phyloP scores from a whole-genome alignment of 1,140 invertebrate species.

The Portunus trituberculatus region DNA sequence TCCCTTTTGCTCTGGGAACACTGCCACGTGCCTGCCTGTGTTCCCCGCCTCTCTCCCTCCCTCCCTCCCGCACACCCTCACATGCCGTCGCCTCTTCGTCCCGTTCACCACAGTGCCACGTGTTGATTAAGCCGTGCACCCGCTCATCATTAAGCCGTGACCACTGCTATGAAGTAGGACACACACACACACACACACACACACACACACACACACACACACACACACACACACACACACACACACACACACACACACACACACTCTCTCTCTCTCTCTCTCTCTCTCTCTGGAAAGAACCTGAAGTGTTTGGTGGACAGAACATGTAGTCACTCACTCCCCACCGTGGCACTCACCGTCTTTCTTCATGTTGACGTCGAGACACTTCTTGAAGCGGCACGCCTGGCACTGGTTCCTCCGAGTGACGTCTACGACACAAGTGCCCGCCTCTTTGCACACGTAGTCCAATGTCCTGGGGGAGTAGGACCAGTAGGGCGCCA shows the following conservation, averaged over 20 bases:
- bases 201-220: too few relatives aligned
- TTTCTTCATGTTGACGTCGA: constrained; percentile 96
- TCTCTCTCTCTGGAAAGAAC: too few relatives aligned
- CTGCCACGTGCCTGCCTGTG: constrained; percentile 21
- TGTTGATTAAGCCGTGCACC: background rate
- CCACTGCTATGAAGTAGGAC: too few relatives aligned
- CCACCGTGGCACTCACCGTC: constrained; percentile 86
- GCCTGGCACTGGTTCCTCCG: constrained; percentile 97
- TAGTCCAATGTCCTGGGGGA: constrained; percentile 90
- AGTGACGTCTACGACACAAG: constrained; percentile 94
- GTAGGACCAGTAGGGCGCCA: constrained; percentile 2
- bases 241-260: too few relatives aligned
- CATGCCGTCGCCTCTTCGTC: background rate
- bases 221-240: too few relatives aligned
- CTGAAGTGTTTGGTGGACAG: too few relatives aligned
- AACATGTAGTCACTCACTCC: too few relatives aligned
- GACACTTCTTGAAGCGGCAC: constrained; percentile 95
- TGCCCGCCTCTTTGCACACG: constrained; percentile 94
- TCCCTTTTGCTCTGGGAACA: constrained; percentile 46
- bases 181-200: too few relatives aligned
- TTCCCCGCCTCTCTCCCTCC: background rate
- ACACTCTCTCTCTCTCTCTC: too few relatives aligned
- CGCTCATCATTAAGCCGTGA: too few relatives aligned
- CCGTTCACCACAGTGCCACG: background rate
- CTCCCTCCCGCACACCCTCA: background rate